Base-by-base conservation (phyloP, 2,113 vertebrate species). In the Corythoichthys haematopterus region DNA sequence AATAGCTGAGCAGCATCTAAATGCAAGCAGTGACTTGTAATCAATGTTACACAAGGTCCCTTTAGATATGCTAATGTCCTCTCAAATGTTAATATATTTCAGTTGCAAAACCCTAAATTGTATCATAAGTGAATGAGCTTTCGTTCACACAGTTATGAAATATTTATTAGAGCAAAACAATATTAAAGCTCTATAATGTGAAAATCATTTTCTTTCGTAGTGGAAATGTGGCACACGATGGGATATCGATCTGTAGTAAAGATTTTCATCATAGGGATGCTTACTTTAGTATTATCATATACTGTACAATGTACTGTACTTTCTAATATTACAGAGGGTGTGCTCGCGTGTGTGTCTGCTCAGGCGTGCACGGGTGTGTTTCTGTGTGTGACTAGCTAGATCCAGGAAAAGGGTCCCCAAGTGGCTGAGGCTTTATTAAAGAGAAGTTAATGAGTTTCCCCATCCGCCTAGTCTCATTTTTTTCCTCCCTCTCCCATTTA, bases 371-470 rank as follows among this genome's bases (percentile, higher is more conserved):
- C 69, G 20, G 20, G 61, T 70, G 70, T 72, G 36, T 64, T 46
- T 59, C 53, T 64, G 76, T 50, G 65, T 69, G 58, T 48, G 74
- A 33, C 43, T 72, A 57, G 35, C 69, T 78, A 70, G 71, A 86
- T 85, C 70, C 75, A 76, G 86, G 70, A 85, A 83, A 28, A 84
- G 80, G 62, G 80, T 85, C 72, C 84, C 80, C 57, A 35, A 75
- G 81, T 80, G 80, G 89, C 83, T 80, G 69, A 62, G 62, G 83
- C 85, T 84, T 86, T 89, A 87, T 88, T 90, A 88, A 90, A 87
- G 78, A 77, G 75, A 84, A 85, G 79, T 85, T 91, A 91, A 91
- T 92, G 88, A 90, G 87, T 90, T 88, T 84, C 83, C 80, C 75
- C 84, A 84, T 81, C 84, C 79, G 72, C 66, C 72, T 74, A 72